A percentile compares a stretch with the other conserved stretches of the same genome.
Evolutionary conservation across 64 coral and sea anemone genomes (phyloP).

Genomic region (Catalaphyllia jardinei): DNA sequence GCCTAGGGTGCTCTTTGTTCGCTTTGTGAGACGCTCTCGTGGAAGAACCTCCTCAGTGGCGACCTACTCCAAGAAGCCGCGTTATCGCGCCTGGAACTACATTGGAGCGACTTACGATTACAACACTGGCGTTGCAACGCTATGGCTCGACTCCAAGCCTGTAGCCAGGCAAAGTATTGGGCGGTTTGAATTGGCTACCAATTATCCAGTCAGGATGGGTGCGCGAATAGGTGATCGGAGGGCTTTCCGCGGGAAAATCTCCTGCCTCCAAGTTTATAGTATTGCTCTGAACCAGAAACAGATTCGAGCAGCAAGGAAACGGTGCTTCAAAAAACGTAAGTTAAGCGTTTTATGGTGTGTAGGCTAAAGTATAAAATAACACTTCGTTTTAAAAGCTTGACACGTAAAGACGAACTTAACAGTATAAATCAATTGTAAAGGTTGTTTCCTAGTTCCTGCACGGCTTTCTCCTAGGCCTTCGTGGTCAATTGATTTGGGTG

Average conservation of each 20-base stretch:
- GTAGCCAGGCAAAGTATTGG: slow-evolving; percentile 47
- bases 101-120: slow-evolving; percentile 63
- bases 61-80: slow-evolving; percentile 32
- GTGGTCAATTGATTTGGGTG: too few species aligned
- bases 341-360: neutral
- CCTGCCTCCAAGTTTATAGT: slow-evolving; percentile 65
- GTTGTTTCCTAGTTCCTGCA: too few species aligned
- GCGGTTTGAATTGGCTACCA: slow-evolving; percentile 54
- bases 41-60: slow-evolving; percentile 23
- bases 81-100: slow-evolving; percentile 70
- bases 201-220: slow-evolving; percentile 74
- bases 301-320: slow-evolving; percentile 43
- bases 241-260: slow-evolving; percentile 56
- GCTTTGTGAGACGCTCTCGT: slow-evolving; percentile 48
- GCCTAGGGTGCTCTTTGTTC: slow-evolving; percentile 59
- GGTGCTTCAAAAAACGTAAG: slow-evolving; percentile 56
- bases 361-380: neutral
- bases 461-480: too few species aligned
- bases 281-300: slow-evolving; percentile 43
- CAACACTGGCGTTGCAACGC: slow-evolving; percentile 35
- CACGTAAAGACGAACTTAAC: too few species aligned
- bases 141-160: slow-evolving; percentile 58
- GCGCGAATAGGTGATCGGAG: slow-evolving; percentile 29
- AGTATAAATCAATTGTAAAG: too few species aligned
- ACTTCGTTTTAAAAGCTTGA: too few species aligned